Evolutionary conservation across 2,888 invertebrate genomes (phyloP).

Genomic region (Dorcus hopei): DNA sequence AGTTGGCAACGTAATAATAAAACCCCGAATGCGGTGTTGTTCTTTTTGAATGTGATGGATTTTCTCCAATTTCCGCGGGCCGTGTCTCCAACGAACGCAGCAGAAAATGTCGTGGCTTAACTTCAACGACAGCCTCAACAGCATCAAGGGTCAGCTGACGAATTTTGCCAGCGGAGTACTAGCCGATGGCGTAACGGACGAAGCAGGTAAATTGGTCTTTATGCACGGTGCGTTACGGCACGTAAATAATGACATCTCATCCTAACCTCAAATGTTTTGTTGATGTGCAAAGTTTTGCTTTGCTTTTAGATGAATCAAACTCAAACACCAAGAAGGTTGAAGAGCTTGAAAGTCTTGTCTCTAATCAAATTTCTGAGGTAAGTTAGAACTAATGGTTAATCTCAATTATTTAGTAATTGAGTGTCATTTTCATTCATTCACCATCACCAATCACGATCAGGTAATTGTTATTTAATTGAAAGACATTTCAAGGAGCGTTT

Average conservation of each 20-base stretch:
- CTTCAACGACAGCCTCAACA: slow-evolving; percentile 62
- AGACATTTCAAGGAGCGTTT: too few relatives aligned
- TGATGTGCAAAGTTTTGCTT: background rate
- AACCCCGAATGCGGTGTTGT: too few relatives aligned
- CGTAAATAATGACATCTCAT: slow-evolving; percentile 12
- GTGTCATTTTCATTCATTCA: too few relatives aligned
- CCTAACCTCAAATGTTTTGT: slow-evolving; percentile 26
- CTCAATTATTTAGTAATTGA: too few relatives aligned
- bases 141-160: slow-evolving; percentile 82
- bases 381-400: background rate
- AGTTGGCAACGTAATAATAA: too few relatives aligned
- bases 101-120: slow-evolving; percentile 67
- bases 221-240: slow-evolving; percentile 16
- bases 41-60: too few relatives aligned
- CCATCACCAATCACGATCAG: too few relatives aligned
- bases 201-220: slow-evolving; percentile 50
- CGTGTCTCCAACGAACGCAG: background rate
- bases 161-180: slow-evolving; percentile 88
- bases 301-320: background rate
- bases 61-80: too few relatives aligned
- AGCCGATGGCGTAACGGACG: slow-evolving; percentile 67
- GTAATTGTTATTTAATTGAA: too few relatives aligned
- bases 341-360: slow-evolving; percentile 12
- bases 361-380: slow-evolving; percentile 14
- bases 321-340: slow-evolving; percentile 1